A percentile compares a stretch with the other conserved stretches of the same genome.
phyloP scores from a whole-genome alignment of 2,797 vertebrate genomes.

The Hippocampus kuda region DNA sequence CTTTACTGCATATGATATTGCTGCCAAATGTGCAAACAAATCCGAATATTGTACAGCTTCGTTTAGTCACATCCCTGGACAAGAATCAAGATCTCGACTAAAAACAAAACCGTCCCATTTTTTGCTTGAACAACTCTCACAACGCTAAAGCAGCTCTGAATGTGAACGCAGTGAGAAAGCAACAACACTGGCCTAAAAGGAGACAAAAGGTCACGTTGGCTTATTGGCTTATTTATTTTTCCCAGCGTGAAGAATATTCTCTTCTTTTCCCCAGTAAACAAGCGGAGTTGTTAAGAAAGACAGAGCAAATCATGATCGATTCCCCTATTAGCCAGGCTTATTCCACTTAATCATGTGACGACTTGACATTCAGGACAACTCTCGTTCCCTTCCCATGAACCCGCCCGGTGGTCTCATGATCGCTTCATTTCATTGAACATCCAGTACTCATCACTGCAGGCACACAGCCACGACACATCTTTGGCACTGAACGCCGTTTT shows the following conservation, averaged over 20 bases:
- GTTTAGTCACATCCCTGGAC: neutral
- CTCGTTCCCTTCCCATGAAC: neutral
- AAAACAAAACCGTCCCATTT: neutral
- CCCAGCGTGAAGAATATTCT: neutral
- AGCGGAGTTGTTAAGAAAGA: neutral
- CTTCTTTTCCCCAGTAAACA: neutral
- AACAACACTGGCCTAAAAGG: neutral
- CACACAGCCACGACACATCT: neutral
- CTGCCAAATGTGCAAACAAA: neutral
- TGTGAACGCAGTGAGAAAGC: neutral
- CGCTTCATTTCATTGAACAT: neutral
- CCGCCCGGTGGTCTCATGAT: neutral
- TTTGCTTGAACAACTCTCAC: neutral
- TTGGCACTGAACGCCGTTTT: neutral
- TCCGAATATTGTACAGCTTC: neutral
- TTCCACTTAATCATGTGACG: neutral
- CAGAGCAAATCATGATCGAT: neutral
- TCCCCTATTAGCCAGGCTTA: neutral
- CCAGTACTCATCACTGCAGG: neutral
- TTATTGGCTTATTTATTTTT: neutral
- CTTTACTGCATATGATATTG: no score
- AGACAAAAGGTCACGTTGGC: neutral
- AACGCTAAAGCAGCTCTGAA: neutral
- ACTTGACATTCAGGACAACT: neutral
- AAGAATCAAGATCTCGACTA: neutral